Evolutionary conservation across 2,113 vertebrate genomes (phyloP).

Genomic region (Heterotilapia buettikoferi): DNA sequence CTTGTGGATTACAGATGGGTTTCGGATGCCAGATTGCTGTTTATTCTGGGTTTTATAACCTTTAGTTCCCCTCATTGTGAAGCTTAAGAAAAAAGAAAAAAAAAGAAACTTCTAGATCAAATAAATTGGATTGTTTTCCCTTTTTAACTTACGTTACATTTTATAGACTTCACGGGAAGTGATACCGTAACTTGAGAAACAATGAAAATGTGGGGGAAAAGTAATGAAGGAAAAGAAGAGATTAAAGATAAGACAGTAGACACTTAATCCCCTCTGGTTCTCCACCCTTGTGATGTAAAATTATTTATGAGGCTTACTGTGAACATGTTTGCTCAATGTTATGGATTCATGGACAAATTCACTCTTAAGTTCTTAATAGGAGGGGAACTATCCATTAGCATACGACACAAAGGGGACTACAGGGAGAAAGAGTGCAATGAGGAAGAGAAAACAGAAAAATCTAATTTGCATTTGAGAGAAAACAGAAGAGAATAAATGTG

Average conservation of each 20-base stretch:
- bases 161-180: background rate
- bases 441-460: background rate
- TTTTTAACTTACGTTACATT: background rate
- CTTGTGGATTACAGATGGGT: background rate
- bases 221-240: background rate
- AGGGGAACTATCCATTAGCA: constrained; percentile 20
- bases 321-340: constrained; percentile 39
- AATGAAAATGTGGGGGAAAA: background rate
- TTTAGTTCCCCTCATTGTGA: background rate
- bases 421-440: background rate
- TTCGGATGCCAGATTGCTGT: background rate
- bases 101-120: background rate
- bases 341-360: constrained; percentile 25
- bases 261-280: constrained; percentile 27
- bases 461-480: background rate
- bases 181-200: background rate
- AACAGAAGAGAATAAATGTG: background rate
- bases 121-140: background rate
- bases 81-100: background rate
- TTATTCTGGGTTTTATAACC: background rate
- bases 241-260: constrained; percentile 13
- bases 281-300: constrained; percentile 16
- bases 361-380: constrained; percentile 18
- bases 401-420: background rate
- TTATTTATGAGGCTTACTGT: constrained; percentile 41